phyloP scores from a whole-genome alignment of 2,113 vertebrate species.

The Labrus mixtus region DNA sequence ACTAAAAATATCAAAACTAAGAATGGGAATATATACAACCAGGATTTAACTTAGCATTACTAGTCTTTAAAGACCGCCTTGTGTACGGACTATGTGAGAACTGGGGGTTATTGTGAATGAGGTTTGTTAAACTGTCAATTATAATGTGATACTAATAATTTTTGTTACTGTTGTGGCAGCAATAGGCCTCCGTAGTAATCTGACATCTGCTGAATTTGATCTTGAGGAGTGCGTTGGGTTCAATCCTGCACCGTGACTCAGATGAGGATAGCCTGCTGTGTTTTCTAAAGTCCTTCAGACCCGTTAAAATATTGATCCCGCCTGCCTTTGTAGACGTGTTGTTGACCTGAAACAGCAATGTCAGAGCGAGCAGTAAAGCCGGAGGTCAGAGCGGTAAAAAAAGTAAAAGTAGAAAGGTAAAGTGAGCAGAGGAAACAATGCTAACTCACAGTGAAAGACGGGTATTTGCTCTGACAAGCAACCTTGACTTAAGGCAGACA shows the following conservation, averaged over 20 bases:
- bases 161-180: too few relatives aligned
- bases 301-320: not conserved
- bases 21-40: too few relatives aligned
- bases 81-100: too few relatives aligned
- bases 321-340: not conserved
- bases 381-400: constrained; percentile 3
- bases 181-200: too few relatives aligned
- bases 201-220: too few relatives aligned
- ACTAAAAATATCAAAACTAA: too few relatives aligned
- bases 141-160: too few relatives aligned
- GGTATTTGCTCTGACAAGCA: constrained; percentile 63
- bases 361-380: not conserved
- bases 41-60: too few relatives aligned
- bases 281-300: not conserved
- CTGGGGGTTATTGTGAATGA: too few relatives aligned
- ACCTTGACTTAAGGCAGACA: constrained; percentile 54
- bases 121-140: too few relatives aligned
- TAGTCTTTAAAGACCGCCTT: too few relatives aligned
- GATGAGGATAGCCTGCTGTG: not conserved
- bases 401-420: not conserved
- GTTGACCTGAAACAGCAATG: not conserved
- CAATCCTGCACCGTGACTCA: not conserved
- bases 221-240: too few relatives aligned
- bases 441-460: constrained; percentile 56
- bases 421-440: constrained; percentile 42